Base-by-base conservation (phyloP, 2,888 invertebrate genomes). In the Xestia c-nigrum region DNA sequence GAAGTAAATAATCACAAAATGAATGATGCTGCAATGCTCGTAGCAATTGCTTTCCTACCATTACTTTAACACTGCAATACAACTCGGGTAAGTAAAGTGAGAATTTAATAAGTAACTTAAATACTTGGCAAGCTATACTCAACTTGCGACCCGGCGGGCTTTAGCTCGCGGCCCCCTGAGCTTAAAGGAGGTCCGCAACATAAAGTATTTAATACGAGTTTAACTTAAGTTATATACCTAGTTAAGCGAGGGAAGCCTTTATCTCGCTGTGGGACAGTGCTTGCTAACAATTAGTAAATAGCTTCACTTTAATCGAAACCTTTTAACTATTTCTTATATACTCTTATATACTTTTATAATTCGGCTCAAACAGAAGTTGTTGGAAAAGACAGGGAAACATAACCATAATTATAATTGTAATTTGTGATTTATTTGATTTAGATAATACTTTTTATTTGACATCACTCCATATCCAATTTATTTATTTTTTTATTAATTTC, bases 121-220 rank as follows among this genome's bases (percentile, higher is more conserved):
- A 80, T 85, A 85, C 81, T 82, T 82, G 72, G 85, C 85, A 61
- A 85, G 71, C 72, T 72, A 66, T 55, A 65, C 63, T 63, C 59
- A 84, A 84, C 38, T 82, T 63, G 85, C 71, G 72, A 85, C 76
- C 81, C 81, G 6, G 21, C 31, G 70, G 85, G 82, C 43, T 85
- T 85, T 81, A n/a, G 63, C 63, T 57, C 40, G 81, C 63, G 72
- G 47, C 81, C 85, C 81, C 85, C 63, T 14, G 85, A 76, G 81
- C 85, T 83, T 76, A 85, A 72, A 66, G 69, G 57, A 83, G 83
- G 85, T 81, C 76, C 72, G 70, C 82, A 83, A 85, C 85, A 85
- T 76, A 85, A 83, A 83, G 83, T 83, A 85, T 83, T 85, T 83
- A 83, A 76, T 83, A 85, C 83, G 52, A 83, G 85, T 83, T 83